Base-by-base conservation (phyloP, 2,888 invertebrate species). In the Drosophila imparisetae region DNA sequence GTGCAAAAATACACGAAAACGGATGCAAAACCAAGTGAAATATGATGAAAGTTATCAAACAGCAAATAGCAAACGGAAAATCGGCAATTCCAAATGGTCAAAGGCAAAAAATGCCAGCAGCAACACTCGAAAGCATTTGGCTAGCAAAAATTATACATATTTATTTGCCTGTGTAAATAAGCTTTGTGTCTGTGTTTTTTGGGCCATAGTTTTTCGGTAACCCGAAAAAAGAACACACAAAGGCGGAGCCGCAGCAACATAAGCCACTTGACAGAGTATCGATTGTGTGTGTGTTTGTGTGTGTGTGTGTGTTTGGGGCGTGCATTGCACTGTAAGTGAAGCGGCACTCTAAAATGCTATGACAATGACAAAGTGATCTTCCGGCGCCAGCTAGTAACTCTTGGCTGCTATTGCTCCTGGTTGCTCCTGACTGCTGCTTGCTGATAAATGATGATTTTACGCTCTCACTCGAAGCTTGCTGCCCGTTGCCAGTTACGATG, bases 351-450 rank as follows among this genome's bases (percentile, higher is more conserved):
- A 63, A 78, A 86, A 78, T 72, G 73, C 77, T 77, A 75, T 83
- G 91, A 90, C 91, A 91, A 86, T 91, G 90, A 90, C 90, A 90
- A 91, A 90, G 85, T 91, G 86, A 91, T 90, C 85, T 88, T 89
- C 81, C 81, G 90, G 90, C 91, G 88, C 88, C 90, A 84, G 68
- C 55, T 32, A 45, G 53, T 30, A 49, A 57, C 68, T 54, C 21
- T 57, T 59, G 36, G 60, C 49, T 67, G 57, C 70, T 63, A 42
- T 62, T 69, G 55, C 59, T 72, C 29, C 50, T 75, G 49, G 36
- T 24, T 54, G 54, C 36, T 38, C 13, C n/a, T 38, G 45, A 45
- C 45, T 50, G 52, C 63, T 62, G 62, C 64, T 60, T 73, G 73
- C 78, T 84, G 80, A 89, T 80, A 83, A 89, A 88, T 85, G 77